Conservation (phyloP, 2,113 vertebrate species). For the Lipophrys pholis region DNA sequence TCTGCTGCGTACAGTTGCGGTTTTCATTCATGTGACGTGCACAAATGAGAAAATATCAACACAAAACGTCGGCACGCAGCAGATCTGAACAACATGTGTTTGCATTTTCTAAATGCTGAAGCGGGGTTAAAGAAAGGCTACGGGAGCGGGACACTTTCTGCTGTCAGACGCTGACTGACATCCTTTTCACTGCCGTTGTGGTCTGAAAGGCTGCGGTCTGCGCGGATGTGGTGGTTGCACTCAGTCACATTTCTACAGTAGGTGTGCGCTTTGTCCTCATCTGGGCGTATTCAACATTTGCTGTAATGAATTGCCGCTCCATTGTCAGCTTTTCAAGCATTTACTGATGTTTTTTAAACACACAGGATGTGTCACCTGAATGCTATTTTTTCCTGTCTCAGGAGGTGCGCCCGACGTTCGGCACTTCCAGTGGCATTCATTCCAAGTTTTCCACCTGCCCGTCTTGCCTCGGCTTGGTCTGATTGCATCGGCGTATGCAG, state of each 20-base stretch:
- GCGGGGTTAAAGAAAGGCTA: slow-evolving; percentile 25
- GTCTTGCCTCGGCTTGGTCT: slow-evolving; percentile 34
- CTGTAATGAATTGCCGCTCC: slow-evolving; percentile 27
- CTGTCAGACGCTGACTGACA: not conserved
- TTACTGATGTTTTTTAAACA: slow-evolving; percentile 3
- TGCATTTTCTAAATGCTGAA: slow-evolving; percentile 21
- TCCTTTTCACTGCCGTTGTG: slow-evolving; percentile 5
- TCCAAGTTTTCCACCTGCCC: slow-evolving; percentile 1
- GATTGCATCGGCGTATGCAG: slow-evolving; percentile 63
- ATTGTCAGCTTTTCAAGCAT: slow-evolving; percentile 52
- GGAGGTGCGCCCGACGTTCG: slow-evolving; percentile 10
- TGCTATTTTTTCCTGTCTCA: not conserved
- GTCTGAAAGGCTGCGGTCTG: slow-evolving; percentile 20
- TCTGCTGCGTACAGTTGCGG: slow-evolving; percentile 8
- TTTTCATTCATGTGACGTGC: slow-evolving; percentile 4
- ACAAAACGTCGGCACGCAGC: not conserved
- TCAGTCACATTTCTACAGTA: slow-evolving; percentile 38
- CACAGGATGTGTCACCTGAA: slow-evolving; percentile 42
- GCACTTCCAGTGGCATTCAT: not conserved
- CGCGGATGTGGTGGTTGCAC: slow-evolving; percentile 39
- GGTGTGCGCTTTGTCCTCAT: slow-evolving; percentile 52
- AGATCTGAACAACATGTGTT: too few species aligned
- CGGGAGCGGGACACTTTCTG: slow-evolving; percentile 17
- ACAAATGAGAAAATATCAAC: slow-evolving; percentile 13
- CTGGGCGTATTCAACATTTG: slow-evolving; percentile 37